phyloP scores from a whole-genome alignment of 2,113 vertebrate species.

The Aleadryas rufinucha region DNA sequence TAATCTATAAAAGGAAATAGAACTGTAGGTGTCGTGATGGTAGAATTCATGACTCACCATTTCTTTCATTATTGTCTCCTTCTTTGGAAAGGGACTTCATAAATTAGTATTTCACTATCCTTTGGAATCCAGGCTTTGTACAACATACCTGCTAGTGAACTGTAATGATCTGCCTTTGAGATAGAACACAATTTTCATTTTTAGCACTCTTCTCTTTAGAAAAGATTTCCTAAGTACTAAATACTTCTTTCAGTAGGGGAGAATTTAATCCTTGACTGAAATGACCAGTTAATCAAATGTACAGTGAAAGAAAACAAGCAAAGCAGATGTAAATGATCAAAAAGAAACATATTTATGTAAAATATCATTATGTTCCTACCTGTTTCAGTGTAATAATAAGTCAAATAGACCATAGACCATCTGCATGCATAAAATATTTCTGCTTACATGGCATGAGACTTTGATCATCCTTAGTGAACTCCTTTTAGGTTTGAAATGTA shows the following conservation, averaged over 20 bases:
- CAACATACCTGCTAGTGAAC: background rate
- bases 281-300: background rate
- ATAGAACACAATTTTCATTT: background rate
- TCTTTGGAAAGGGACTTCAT: background rate
- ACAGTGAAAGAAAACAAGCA: background rate
- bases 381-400: background rate
- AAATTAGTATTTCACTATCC: background rate
- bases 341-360: background rate
- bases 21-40: background rate
- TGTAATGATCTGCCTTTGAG: background rate
- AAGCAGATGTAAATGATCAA: background rate
- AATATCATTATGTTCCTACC: background rate
- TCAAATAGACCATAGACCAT: background rate
- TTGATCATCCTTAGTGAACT: background rate
- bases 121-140: background rate
- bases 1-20: background rate
- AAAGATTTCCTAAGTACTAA: background rate
- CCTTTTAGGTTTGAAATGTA: conserved; percentile 14
- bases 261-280: background rate
- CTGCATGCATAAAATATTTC: conserved; percentile 13
- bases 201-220: background rate
- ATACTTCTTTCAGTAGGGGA: background rate
- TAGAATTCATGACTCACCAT: background rate
- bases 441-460: background rate
- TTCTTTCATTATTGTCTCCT: background rate